Percentiles rank a stretch among this genome's conserved stretches.
Conservation (phyloP, 2,797 vertebrate species). For the Dipus sagitta region DNA sequence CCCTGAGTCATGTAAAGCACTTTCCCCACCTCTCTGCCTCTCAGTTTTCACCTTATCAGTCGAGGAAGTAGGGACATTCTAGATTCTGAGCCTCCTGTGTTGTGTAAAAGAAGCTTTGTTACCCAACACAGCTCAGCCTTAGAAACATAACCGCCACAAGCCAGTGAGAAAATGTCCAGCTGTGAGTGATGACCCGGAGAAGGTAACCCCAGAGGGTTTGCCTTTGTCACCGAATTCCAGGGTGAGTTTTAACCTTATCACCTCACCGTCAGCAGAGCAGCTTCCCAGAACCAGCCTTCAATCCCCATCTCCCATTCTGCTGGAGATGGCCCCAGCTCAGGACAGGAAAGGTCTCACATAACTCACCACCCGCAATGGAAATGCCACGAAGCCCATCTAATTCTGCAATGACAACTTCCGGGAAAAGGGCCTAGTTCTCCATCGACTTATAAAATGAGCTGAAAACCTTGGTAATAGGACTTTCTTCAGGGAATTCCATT, state of each 20-base stretch:
- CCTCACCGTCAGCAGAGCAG: background rate
- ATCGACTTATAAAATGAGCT: conserved; percentile 67
- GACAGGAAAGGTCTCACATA: conserved; percentile 42
- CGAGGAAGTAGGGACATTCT: background rate
- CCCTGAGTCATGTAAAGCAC: background rate
- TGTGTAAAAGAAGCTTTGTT: conserved; percentile 37
- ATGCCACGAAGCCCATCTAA: conserved; percentile 69
- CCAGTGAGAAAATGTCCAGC: conserved; percentile 45
- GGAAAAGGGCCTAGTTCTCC: conserved; percentile 79
- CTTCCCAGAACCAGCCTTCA: conserved; percentile 70
- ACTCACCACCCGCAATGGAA: conserved; percentile 75
- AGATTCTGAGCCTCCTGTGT: background rate
- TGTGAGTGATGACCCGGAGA: conserved; percentile 22
- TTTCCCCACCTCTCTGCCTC: background rate
- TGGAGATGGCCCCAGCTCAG: conserved; percentile 29
- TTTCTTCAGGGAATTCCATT: conserved; percentile 82
- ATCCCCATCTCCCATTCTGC: conserved; percentile 19
- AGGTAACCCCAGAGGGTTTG: background rate
- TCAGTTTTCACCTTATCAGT: background rate
- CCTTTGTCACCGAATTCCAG: conserved; percentile 36
- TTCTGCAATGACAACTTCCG: conserved; percentile 78
- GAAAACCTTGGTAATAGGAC: conserved; percentile 72
- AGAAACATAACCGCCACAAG: conserved; percentile 12
- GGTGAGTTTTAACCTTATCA: conserved; percentile 34
- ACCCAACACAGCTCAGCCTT: background rate